Conservation (phyloP, 2,797 vertebrate genomes). For the Malacoctenus gilli region DNA sequence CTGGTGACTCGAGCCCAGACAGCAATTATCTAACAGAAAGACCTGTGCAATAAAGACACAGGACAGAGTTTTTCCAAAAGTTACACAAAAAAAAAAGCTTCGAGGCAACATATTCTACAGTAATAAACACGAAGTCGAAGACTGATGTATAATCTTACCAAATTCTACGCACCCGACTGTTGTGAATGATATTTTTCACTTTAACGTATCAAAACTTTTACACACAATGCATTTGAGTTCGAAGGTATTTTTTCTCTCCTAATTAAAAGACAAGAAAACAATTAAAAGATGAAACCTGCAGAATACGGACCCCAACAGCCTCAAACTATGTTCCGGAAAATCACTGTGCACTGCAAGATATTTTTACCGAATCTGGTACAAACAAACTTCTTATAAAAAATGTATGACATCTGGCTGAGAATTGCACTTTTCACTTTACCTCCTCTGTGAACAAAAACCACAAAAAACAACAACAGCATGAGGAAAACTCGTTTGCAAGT, state of each 20-base stretch:
- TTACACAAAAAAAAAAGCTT: neutral
- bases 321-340: slow-evolving; percentile 17
- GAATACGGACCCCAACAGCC: too few species aligned
- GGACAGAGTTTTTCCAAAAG: neutral
- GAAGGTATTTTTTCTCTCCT: too few species aligned
- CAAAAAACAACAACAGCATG: neutral
- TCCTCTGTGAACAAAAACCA: slow-evolving; percentile 1
- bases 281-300: too few species aligned
- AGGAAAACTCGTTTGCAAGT: neutral
- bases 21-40: slow-evolving; percentile 5
- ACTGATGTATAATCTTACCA: slow-evolving; percentile 17
- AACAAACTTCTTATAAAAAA: slow-evolving; percentile 39
- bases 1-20: slow-evolving; percentile 3
- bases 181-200: neutral
- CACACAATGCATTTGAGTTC: too few species aligned
- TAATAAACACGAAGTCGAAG: neutral
- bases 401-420: slow-evolving; percentile 10
- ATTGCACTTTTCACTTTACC: slow-evolving; percentile 22
- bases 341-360: slow-evolving; percentile 17
- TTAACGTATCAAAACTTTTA: neutral
- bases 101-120: neutral
- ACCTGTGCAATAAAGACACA: neutral
- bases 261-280: neutral
- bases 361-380: slow-evolving; percentile 17
- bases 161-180: neutral